Conservation (phyloP, 2,797 vertebrate genomes). For the Enteromius argenteus region DNA sequence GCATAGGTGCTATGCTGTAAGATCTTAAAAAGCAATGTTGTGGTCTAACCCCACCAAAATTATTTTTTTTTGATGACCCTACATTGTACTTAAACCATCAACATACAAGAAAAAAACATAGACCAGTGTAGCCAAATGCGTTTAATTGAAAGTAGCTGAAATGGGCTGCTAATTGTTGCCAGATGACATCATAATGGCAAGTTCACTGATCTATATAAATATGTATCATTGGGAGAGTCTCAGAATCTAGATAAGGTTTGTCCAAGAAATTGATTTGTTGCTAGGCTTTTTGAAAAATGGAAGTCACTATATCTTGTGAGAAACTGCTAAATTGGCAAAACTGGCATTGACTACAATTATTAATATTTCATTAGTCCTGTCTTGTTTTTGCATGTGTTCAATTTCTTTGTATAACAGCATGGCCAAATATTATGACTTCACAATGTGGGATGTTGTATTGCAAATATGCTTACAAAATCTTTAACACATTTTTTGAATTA, state of each 20-base stretch:
- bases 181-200: neutral
- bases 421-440: neutral
- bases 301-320: neutral
- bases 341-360: neutral
- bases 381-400: neutral
- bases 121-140: neutral
- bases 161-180: neutral
- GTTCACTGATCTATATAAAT: neutral
- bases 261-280: no score
- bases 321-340: neutral
- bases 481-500: neutral
- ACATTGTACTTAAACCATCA: neutral
- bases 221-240: neutral
- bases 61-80: neutral
- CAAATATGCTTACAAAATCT: no score
- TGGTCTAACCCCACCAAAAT: neutral
- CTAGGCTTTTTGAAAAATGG: no score
- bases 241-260: neutral
- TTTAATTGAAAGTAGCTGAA: neutral
- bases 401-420: neutral
- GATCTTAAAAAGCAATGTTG: neutral
- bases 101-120: neutral
- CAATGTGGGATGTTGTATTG: neutral
- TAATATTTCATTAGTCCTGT: neutral
- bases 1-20: neutral